phyloP scores from a whole-genome alignment of 1,140 invertebrate species.

The Scaptomyza pallida region DNA sequence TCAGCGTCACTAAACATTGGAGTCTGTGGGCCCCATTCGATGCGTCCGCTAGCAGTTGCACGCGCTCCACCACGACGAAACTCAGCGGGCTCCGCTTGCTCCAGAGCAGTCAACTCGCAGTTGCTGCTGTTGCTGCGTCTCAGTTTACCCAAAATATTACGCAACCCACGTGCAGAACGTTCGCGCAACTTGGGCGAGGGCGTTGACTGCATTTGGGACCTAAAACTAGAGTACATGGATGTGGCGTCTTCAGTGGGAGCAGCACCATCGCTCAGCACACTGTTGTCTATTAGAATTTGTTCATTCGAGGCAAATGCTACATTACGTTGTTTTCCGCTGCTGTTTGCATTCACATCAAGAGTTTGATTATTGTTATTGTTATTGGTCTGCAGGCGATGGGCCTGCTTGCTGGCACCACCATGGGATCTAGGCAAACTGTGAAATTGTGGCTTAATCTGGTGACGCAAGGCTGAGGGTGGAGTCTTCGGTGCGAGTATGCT shows the following conservation, averaged over 20 bases:
- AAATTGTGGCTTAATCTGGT: slow-evolving; percentile 89
- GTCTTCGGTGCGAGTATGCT: slow-evolving; percentile 85
- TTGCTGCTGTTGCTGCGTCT: slow-evolving; percentile 86
- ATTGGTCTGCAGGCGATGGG: slow-evolving; percentile 45
- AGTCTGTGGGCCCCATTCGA: slow-evolving; percentile 87
- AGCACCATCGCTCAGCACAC: slow-evolving; percentile 33
- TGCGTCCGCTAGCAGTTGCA: slow-evolving; percentile 90
- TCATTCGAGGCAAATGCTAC: slow-evolving; percentile 88
- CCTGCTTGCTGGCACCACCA: slow-evolving; percentile 83
- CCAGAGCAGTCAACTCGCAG: slow-evolving; percentile 86
- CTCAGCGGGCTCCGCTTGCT: slow-evolving; percentile 85
- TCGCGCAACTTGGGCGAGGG: slow-evolving; percentile 84
- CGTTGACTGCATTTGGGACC: slow-evolving; percentile 86
- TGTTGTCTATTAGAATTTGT: slow-evolving; percentile 86
- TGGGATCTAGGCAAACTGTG: slow-evolving; percentile 91
- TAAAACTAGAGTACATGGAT: slow-evolving; percentile 75
- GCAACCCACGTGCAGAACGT: slow-evolving; percentile 85
- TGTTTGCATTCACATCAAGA: slow-evolving; percentile 84
- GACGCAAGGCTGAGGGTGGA: slow-evolving; percentile 88
- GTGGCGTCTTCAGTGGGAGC: slow-evolving; percentile 39
- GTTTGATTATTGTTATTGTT: slow-evolving; percentile 59
- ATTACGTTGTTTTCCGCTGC: slow-evolving; percentile 70
- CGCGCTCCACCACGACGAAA: slow-evolving; percentile 90
- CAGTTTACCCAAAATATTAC: slow-evolving; percentile 89
- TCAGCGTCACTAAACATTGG: slow-evolving; percentile 54